Evolutionary conservation across 2,888 invertebrate species (phyloP).

Genomic region (Calameuta idolon): DNA sequence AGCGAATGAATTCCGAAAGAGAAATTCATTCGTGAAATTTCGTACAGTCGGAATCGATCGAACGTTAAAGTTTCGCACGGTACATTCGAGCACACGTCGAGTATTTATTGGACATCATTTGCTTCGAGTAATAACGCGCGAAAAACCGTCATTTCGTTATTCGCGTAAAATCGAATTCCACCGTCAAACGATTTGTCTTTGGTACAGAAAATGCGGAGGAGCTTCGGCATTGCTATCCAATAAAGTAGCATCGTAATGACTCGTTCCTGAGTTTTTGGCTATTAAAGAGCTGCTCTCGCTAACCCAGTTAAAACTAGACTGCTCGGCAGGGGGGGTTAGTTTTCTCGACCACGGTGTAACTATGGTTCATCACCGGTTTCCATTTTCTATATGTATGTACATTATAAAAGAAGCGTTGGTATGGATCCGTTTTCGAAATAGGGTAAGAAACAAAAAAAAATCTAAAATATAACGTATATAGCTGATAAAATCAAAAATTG

Average conservation of each 20-base stretch:
- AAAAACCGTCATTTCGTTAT: background rate
- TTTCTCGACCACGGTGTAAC: background rate
- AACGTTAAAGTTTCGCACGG: background rate
- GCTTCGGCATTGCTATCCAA: background rate
- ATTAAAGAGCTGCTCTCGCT: constrained; percentile 16
- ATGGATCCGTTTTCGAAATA: background rate
- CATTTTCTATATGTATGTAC: background rate
- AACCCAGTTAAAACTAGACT: background rate
- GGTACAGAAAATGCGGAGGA: background rate
- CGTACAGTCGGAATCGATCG: background rate
- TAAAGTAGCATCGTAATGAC: background rate
- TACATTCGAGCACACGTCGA: background rate
- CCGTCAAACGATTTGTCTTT: background rate
- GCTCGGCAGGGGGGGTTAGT: background rate
- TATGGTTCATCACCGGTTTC: background rate
- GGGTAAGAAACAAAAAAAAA: background rate
- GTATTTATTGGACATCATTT: background rate
- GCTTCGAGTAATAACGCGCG: background rate
- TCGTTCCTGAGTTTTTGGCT: background rate
- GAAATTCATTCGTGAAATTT: background rate
- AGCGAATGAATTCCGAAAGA: background rate
- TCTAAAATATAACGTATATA: background rate
- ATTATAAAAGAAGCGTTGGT: background rate
- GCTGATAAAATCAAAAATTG: background rate
- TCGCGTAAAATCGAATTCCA: background rate